Evolutionary conservation across 2,797 vertebrate species (phyloP).

Genomic region (Enteromius afrohamiltoni): DNA sequence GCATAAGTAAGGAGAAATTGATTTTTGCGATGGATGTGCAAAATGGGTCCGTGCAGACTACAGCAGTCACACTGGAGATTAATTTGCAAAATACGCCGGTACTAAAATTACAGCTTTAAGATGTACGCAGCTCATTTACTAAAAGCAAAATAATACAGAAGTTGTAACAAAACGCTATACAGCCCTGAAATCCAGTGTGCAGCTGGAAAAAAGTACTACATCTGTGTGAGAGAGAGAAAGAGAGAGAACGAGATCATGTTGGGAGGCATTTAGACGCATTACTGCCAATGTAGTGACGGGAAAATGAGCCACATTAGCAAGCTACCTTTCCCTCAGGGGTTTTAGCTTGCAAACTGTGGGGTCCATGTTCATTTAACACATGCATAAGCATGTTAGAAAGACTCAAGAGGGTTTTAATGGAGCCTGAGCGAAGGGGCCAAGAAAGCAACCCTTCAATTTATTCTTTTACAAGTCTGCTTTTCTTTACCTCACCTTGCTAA

Average conservation of each 20-base stretch:
- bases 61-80: not conserved
- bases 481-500: conserved; percentile 12
- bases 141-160: conserved; percentile 21
- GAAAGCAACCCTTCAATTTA: conserved; percentile 15
- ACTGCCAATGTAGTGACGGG: conserved; percentile 44
- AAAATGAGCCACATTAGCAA: conserved; percentile 52
- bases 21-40: not conserved
- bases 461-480: conserved; percentile 17
- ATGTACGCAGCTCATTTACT: conserved; percentile 17
- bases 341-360: conserved; percentile 46
- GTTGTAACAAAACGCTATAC: conserved; percentile 8
- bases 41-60: not conserved
- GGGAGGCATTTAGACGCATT: conserved; percentile 39
- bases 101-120: conserved; percentile 23
- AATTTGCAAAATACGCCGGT: not conserved
- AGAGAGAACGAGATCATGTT: not conserved
- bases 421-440: conserved; percentile 27
- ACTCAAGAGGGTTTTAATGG: conserved; percentile 44
- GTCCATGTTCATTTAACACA: conserved; percentile 50
- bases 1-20: not conserved
- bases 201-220: not conserved
- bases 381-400: conserved; percentile 49
- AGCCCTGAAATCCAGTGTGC: not conserved
- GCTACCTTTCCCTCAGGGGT: conserved; percentile 38
- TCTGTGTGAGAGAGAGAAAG: not conserved